Percentiles rank a stretch among this genome's conserved stretches.
These are phyloP conservation scores for Hiodon alosoides DNA, from an alignment of 2,113 vertebrate species.

Conservation along the genomic window DNA sequence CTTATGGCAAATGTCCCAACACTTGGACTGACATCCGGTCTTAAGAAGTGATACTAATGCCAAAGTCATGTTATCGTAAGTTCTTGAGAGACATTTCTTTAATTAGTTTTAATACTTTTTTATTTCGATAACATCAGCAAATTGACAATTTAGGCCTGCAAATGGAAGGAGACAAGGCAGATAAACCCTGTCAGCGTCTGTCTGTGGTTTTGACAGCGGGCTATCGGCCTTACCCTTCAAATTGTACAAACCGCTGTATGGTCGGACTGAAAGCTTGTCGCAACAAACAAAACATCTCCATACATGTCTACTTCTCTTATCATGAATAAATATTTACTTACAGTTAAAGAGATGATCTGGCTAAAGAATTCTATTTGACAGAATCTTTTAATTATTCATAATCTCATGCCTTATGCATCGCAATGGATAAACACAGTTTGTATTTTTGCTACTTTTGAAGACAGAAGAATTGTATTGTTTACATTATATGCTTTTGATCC, in stretches of 20 bases:
- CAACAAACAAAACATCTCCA: constrained; percentile 2
- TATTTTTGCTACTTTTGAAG: not conserved
- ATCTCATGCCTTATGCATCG: not conserved
- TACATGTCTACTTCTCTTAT: not conserved
- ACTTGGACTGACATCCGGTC: constrained; percentile 29
- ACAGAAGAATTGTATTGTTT: too few species aligned
- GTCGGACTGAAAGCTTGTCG: not conserved
- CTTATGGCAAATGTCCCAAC: constrained; percentile 61
- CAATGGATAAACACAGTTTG: not conserved
- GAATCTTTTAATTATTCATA: not conserved
- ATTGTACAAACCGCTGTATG: constrained; percentile 1
- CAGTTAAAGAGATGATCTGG: not conserved
- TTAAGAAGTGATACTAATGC: constrained; percentile 15
- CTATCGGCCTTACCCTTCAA: constrained; percentile 4
- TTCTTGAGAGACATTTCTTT: constrained; percentile 67
- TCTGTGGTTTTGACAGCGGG: constrained; percentile 3
- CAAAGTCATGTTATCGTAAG: constrained; percentile 54
- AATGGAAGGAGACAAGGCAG: constrained; percentile 40
- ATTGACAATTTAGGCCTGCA: constrained; percentile 59
- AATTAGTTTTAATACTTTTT: constrained; percentile 69
- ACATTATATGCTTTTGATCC: too few species aligned
- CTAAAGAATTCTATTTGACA: not conserved
- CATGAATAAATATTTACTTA: constrained; percentile 1
- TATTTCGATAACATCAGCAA: constrained; percentile 65
- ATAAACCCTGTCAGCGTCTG: constrained; percentile 21